Base-by-base conservation (phyloP, 1,140 invertebrate species). In the Nymphalis io region DNA sequence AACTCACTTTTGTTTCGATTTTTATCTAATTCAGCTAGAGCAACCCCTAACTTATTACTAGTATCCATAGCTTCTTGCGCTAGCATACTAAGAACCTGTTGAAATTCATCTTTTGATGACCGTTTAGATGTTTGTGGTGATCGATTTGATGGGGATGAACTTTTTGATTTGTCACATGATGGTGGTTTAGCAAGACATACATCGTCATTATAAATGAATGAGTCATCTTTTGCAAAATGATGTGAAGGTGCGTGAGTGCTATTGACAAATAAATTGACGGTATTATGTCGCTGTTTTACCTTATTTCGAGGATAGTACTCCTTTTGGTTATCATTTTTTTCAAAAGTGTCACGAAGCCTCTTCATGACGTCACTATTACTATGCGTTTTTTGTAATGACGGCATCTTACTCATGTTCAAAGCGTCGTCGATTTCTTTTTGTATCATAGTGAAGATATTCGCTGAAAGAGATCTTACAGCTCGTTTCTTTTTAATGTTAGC, bases 391-490 rank as follows among this genome's bases (percentile, higher is more conserved):
- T 92, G 90, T 71, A 92, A 72, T 3, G 82, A 74, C 11, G 83
- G 66, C 20, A 70, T 71, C 75, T 87, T 92, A 66, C 77, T 88
- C 75, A 89, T 86, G 67, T 87, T 88, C 11, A 92, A 70, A 18
- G 91, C 90, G 63, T 93, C 88, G 65, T 93, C 90, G 53, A 91
- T 91, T 79, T 93, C 93, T 71, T 93, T 93, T 74, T 94, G 93
- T 65, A 96, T 94, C 61, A 96, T 90, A 73, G 94, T 94, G 57
- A 95, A 95, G 60, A 97, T 94, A 81, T 97, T 97, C 0, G 96
- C 96, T 0, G 96, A 97, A 18, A 97, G 85, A 1, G 96, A 96
- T 60, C 96, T 92, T 4, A 96, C 94, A 4, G 96, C 96, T 67
- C 95, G 93, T 73, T 95, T 95, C 85, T 96, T 96, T 80, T 93